Conservation (phyloP, 2,888 invertebrate species). For the Charanyca ferruginea region DNA sequence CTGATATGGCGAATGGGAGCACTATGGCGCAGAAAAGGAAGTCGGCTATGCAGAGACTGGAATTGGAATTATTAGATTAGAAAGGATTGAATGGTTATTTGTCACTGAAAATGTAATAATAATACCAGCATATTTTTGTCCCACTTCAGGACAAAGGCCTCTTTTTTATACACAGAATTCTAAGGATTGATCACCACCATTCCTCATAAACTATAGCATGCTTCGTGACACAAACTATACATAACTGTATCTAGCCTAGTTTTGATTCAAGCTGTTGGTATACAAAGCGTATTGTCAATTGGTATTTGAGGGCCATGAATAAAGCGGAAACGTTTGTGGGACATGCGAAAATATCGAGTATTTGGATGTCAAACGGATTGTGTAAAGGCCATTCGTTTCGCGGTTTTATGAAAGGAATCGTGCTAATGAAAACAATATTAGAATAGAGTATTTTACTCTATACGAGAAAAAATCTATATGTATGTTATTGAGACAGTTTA, state of each 20-base stretch:
- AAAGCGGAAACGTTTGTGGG: conserved; percentile 42
- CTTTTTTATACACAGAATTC: too few relatives aligned
- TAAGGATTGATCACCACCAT: too few relatives aligned
- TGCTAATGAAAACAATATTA: too few relatives aligned
- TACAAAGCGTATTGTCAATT: conserved; percentile 48
- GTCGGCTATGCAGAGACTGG: conserved; percentile 96
- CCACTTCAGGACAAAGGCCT: too few relatives aligned
- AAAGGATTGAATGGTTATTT: background rate
- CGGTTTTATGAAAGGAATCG: background rate
- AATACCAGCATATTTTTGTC: too few relatives aligned
- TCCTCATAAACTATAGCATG: too few relatives aligned
- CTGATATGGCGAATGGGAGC: conserved; percentile 96
- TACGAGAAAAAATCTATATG: too few relatives aligned
- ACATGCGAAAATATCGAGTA: conserved; percentile 41
- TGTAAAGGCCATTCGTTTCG: conserved; percentile 16
- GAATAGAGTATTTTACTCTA: too few relatives aligned
- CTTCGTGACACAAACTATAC: too few relatives aligned
- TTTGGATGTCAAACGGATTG: conserved; percentile 22
- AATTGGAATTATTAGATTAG: conserved; percentile 70
- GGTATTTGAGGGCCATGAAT: conserved; percentile 47
- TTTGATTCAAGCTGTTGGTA: conserved; percentile 16
- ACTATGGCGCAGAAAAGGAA: conserved; percentile 97
- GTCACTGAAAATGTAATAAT: background rate
- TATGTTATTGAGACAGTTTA: too few relatives aligned
- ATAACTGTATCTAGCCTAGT: conserved; percentile 5